Conservation (phyloP, 2,888 invertebrate genomes). For the Ectemnius continuus region DNA sequence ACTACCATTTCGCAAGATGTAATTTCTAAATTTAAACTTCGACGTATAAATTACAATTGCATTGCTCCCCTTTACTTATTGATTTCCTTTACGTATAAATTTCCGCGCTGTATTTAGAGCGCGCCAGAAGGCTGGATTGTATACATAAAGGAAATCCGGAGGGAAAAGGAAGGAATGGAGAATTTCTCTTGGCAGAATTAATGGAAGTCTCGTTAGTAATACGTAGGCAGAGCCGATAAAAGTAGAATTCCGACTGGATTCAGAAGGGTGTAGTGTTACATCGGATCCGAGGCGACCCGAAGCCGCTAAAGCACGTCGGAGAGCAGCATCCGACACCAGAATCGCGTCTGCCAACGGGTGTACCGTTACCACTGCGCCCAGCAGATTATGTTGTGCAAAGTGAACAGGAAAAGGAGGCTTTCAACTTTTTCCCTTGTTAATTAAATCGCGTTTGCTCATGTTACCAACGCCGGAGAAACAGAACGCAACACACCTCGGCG, state of each 20-base stretch:
- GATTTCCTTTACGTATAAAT: no score
- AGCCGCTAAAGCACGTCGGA: slow-evolving; percentile 50
- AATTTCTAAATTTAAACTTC: no score
- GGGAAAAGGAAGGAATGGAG: no score
- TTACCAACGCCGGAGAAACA: slow-evolving; percentile 16
- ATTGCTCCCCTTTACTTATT: no score
- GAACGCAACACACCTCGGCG: background rate
- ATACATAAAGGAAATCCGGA: no score
- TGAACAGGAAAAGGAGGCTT: slow-evolving; percentile 38
- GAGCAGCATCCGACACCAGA: slow-evolving; percentile 54
- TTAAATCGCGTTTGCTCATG: slow-evolving; percentile 27
- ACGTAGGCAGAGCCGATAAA: slow-evolving; percentile 21
- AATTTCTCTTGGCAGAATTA: no score
- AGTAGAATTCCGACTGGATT: slow-evolving; percentile 35
- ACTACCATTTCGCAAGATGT: no score
- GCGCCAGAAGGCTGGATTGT: no score
- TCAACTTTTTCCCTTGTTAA: slow-evolving; percentile 32
- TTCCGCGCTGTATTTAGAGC: no score
- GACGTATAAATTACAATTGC: no score
- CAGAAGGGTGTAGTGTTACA: slow-evolving; percentile 51
- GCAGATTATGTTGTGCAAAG: slow-evolving; percentile 47
- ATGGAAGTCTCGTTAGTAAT: slow-evolving; percentile 3
- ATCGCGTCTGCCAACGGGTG: slow-evolving; percentile 50
- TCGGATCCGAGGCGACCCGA: slow-evolving; percentile 38
- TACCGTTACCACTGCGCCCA: slow-evolving; percentile 55